Evolutionary conservation across 1,140 invertebrate genomes (phyloP).

Genomic region (Drosophila suzukii): DNA sequence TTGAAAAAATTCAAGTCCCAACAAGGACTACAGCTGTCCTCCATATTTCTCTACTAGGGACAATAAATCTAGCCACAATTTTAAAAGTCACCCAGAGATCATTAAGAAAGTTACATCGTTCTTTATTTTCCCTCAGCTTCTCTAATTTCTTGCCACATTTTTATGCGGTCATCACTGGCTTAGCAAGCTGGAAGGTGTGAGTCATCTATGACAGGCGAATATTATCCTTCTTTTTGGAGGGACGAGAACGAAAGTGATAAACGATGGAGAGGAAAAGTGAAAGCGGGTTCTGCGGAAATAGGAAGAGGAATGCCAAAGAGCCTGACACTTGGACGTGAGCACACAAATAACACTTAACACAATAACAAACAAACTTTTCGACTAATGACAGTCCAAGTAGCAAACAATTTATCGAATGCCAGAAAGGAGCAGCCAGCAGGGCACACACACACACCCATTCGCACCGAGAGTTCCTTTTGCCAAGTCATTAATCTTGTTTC

Average conservation of each 20-base stretch:
- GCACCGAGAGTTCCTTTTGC: constrained; percentile 59
- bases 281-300: constrained; percentile 7
- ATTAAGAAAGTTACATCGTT: constrained; percentile 49
- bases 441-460: constrained; percentile 29
- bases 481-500: constrained; percentile 83
- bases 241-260: constrained; percentile 73
- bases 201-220: constrained; percentile 69
- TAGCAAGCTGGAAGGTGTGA: constrained; percentile 34
- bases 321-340: constrained; percentile 79
- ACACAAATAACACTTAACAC: constrained; percentile 84
- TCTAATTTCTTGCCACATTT: constrained; percentile 34
- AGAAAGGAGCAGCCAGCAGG: constrained; percentile 35
- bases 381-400: constrained; percentile 84
- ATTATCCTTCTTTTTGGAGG: constrained; percentile 25
- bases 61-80: constrained; percentile 35
- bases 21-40: background rate
- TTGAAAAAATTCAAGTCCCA: background rate
- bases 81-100: constrained; percentile 50
- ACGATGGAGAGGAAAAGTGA: constrained; percentile 49
- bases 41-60: background rate
- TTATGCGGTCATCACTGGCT: constrained; percentile 51
- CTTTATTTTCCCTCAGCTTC: constrained; percentile 17
- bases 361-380: constrained; percentile 84
- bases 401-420: constrained; percentile 82
- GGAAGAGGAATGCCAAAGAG: constrained; percentile 42